Base-by-base conservation (phyloP, 53 echinoderm and acorn worm species). In the Arbacia lixula region DNA sequence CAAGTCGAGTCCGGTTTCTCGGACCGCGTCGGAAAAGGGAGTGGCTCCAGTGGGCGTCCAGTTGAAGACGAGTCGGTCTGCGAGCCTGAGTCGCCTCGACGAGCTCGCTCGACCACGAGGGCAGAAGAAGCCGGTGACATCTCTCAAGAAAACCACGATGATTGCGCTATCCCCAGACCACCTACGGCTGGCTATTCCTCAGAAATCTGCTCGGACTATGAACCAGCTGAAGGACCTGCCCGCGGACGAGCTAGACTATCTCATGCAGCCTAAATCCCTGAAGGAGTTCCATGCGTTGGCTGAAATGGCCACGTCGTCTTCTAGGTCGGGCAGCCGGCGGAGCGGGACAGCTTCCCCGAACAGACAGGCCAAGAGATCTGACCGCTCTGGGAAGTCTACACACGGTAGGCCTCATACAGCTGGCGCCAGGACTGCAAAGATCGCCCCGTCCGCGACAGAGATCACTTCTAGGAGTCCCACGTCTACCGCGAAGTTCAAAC, bases 211-310 rank as follows among this genome's bases (percentile, higher is more conserved):
- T 14, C 49, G 87, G 77, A 91, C 87, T 2, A 91, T 85, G 30
- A 84, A 64, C 12, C 91, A 91, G 53, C 71, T 91, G 30, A 76
- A 58, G 17, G 68, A 87, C 36, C 71, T 91, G 24, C 66, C 91
- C 9, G 53, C 49, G 38, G 91, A 91, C 40, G 87, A 91, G 28
- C 51, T 87, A 58, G 91, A 91, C 26, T 85, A 91, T 51, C 68
- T 91, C 27, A 60, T 91, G 36, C 91, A 91, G 72, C 91, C 91
- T 6, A 87, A 91, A 69, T 87, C 91, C 12, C 31, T 87, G 12
- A 68, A 54, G 24, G 91, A 91, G 72, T 91, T 87, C 42, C 85
- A 85, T 19, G 25, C 60, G 6, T 64, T 91, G 69, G 77, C 87
- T 20, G 77, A 68, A 36, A 91, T 85, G 62, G 57, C 37, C 25